Evolutionary conservation across 2,113 vertebrate genomes (phyloP), one percentile per base, ranked within the genome.

Genomic region (Meriones unguiculatus): DNA sequence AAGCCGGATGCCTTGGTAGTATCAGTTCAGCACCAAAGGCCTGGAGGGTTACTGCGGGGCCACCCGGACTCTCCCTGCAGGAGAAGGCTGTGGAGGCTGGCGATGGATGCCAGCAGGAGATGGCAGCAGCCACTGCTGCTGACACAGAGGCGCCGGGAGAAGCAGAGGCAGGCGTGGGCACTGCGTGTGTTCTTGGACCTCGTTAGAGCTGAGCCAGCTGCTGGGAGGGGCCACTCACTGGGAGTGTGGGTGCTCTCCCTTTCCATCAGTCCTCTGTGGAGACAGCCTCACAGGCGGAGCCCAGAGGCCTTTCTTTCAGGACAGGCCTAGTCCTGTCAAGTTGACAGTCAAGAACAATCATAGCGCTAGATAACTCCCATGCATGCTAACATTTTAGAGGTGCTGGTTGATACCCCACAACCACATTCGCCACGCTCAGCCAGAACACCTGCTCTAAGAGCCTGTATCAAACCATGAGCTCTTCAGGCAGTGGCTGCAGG

Each of bases 41-140:
- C 73, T 41, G 20, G 81, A 38, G n/a, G 24, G 64, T 9, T 64
- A 12, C 80, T 38, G 20, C 35, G 38, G 7, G 41, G 52, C 77
- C 77, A 22, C 17, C 5, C 2, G 32, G 10, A 28, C 20, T 41
- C 57, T 15, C n/a, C n/a, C n/a, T 38, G 3, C 5, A 20, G 38
- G n/a, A 30, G 62, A 67, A 50, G 28, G 38, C 62, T 38, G 5
- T 20, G 11, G 82, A 46, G 38, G 38, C 57, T 30, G 59, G 62
- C 9, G 24, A 18, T 30, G 24, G 82, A 78, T 18, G 38, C 38
- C 41, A 6, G 38, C 62, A 64, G 59, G 25, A 30, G 25, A 30
- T 2, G 8, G n/a, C 1, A 7, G 62, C 2, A 18, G 38, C 20
- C 0, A 62, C 22, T 14, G 35, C 59, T 5, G 8, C 11, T 7